Evolutionary conservation across 2,797 vertebrate genomes (phyloP).

Genomic region (Enteromius thamalakanensis): DNA sequence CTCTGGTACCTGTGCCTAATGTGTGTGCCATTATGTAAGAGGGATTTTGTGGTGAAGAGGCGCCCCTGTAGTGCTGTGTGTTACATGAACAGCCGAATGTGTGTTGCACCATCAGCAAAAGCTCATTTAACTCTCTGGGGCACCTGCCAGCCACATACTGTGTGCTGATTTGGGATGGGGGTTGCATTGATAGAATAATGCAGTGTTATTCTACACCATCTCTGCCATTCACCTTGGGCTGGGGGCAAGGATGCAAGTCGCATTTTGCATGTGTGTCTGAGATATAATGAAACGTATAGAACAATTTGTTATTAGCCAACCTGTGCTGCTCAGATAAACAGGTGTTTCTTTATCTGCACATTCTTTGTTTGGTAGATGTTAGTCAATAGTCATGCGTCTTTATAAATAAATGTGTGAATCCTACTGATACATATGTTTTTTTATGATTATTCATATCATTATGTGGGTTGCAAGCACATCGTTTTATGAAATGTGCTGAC

Average conservation of each 20-base stretch:
- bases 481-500: conserved; percentile 58
- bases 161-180: conserved; percentile 30
- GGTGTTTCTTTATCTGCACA: conserved; percentile 4
- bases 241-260: conserved; percentile 13
- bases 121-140: conserved; percentile 55
- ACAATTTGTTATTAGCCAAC: conserved; percentile 16
- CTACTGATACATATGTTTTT: conserved; percentile 24
- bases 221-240: conserved; percentile 18
- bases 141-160: conserved; percentile 40
- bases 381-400: conserved; percentile 3
- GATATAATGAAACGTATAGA: conserved; percentile 13
- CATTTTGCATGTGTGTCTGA: conserved; percentile 9
- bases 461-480: conserved; percentile 54
- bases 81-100: conserved; percentile 52
- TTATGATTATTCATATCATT: conserved; percentile 43
- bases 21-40: conserved; percentile 44
- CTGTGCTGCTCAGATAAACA: conserved; percentile 14
- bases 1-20: background rate
- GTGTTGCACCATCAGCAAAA: conserved; percentile 59
- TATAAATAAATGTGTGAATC: conserved; percentile 17
- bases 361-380: conserved; percentile 10
- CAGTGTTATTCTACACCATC: conserved; percentile 41
- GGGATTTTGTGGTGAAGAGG: conserved; percentile 40
- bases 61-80: conserved; percentile 35
- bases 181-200: conserved; percentile 33